Percentiles rank a stretch among this genome's conserved stretches.
Conservation (phyloP, 92 coral and sea anemone species). For the Palythoa grandis region DNA sequence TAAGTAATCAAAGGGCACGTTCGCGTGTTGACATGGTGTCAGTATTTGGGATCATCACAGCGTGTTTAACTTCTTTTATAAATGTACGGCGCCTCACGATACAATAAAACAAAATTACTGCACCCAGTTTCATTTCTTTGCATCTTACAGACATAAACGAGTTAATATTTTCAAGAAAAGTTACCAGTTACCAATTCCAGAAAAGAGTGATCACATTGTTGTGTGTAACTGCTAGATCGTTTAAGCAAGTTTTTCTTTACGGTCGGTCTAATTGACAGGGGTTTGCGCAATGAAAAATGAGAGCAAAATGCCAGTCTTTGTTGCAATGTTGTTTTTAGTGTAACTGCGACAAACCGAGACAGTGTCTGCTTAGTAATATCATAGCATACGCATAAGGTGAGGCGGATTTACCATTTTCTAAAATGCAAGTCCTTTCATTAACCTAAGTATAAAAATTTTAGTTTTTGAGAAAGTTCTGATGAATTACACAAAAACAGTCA, state of each 20-base stretch:
- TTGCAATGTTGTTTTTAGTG: neutral
- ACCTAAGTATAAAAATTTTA: too few species aligned
- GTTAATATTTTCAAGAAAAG: too few species aligned
- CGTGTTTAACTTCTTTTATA: neutral
- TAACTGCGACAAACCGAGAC: neutral
- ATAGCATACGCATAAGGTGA: neutral
- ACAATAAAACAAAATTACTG: too few species aligned
- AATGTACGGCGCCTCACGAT: neutral
- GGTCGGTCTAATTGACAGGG: neutral
- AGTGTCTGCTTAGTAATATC: neutral
- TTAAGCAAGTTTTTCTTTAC: neutral
- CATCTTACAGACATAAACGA: too few species aligned
- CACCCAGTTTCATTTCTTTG: too few species aligned
- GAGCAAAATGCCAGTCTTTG: neutral
- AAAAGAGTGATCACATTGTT: too few species aligned
- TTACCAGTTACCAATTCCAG: too few species aligned
- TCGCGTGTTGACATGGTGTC: neutral
- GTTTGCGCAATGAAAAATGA: neutral
- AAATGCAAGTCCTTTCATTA: too few species aligned
- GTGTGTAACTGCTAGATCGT: too few species aligned
- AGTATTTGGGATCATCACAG: neutral
- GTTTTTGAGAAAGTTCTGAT: too few species aligned
- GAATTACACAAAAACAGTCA: too few species aligned
- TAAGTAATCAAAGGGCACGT: neutral
- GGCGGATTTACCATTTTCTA: neutral